Base-by-base conservation (phyloP, 2,888 invertebrate species). In the Drosophila trichaetosa region DNA sequence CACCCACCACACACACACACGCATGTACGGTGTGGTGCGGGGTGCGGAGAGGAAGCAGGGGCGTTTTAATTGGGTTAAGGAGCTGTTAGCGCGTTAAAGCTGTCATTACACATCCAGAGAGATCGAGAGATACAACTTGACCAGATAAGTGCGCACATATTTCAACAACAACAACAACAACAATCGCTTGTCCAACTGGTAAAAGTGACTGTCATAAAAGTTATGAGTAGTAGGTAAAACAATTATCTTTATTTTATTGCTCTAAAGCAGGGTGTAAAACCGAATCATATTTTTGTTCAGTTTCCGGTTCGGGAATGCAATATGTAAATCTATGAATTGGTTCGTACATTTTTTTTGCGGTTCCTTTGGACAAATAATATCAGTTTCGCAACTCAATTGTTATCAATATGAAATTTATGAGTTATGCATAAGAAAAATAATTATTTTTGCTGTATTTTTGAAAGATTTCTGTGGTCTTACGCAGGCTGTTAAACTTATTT, bases 11-110 rank as follows among this genome's bases (percentile, higher is more conserved):
- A 62, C 54, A n/a, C 6, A 27, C 27, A 27, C 48, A 27, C n/a
- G 49, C 10, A 21, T 8, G 21, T 21, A 33, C 76, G 73, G 83
- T 81, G 74, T 66, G 18, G 34, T 8, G 73, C 4, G 51, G 34
- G 29, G 34, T 18, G 27, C 5, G 40, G 34, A 51, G 42, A 4
- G 27, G 29, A 18, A 5, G 24, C n/a, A 54, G 66, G 68, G 65
- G 73, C 70, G 67, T 69, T 79, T 79, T 85, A 85, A 85, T 87
- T 85, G 88, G 82, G 85, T 85, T 85, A 85, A 87, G 87, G 79
- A 87, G 87, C 87, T 84, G 85, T 82, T 85, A 80, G 79, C 76
- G 84, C 82, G 76, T 82, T 80, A 78, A 82, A 83, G 84, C 78
- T 82, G 87, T 82, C 84, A 84, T 87, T 84, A 84, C 77, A 81